phyloP scores from a whole-genome alignment of 2,888 invertebrate species.

The Metalampra italica region DNA sequence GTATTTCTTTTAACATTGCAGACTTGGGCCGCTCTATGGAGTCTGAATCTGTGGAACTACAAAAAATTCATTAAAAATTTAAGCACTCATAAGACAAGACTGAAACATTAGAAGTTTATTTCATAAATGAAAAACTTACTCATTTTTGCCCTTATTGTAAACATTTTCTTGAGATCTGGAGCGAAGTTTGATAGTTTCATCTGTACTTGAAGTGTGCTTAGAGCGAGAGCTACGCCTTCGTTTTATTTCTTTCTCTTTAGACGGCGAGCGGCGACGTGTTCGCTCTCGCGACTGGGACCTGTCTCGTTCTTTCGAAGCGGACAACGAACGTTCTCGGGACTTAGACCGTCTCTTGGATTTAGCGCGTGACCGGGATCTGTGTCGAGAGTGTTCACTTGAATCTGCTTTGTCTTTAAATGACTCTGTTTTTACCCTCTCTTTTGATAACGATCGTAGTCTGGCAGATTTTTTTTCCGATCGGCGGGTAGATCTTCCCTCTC shows the following conservation, averaged over 20 bases:
- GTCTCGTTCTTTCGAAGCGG: slow-evolving; percentile 36
- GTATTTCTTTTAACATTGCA: slow-evolving; percentile 63
- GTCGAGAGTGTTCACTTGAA: slow-evolving; percentile 41
- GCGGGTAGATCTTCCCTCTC: slow-evolving; percentile 46
- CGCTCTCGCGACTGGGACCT: slow-evolving; percentile 28
- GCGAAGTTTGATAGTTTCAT: slow-evolving; percentile 49
- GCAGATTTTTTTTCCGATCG: slow-evolving; percentile 44
- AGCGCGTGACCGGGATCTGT: slow-evolving; percentile 47
- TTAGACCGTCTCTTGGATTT: slow-evolving; percentile 45
- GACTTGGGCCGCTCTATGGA: slow-evolving; percentile 69
- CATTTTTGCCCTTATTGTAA: slow-evolving; percentile 56
- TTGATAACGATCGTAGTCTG: slow-evolving; percentile 42
- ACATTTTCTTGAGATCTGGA: slow-evolving; percentile 62
- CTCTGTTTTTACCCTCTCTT: slow-evolving; percentile 38
- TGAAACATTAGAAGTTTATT: neutral
- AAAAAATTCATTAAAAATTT: slow-evolving; percentile 10
- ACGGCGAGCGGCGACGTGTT: slow-evolving; percentile 18
- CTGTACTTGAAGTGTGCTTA: slow-evolving; percentile 37
- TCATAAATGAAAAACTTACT: slow-evolving; percentile 45
- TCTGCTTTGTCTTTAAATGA: slow-evolving; percentile 45
- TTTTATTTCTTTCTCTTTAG: slow-evolving; percentile 20
- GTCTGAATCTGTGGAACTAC: slow-evolving; percentile 68
- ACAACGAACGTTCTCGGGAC: slow-evolving; percentile 43
- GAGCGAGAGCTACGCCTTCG: slow-evolving; percentile 26
- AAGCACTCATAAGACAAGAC: neutral